Base-by-base conservation (phyloP, 2,797 vertebrate species). In the Acanthurus tractus region DNA sequence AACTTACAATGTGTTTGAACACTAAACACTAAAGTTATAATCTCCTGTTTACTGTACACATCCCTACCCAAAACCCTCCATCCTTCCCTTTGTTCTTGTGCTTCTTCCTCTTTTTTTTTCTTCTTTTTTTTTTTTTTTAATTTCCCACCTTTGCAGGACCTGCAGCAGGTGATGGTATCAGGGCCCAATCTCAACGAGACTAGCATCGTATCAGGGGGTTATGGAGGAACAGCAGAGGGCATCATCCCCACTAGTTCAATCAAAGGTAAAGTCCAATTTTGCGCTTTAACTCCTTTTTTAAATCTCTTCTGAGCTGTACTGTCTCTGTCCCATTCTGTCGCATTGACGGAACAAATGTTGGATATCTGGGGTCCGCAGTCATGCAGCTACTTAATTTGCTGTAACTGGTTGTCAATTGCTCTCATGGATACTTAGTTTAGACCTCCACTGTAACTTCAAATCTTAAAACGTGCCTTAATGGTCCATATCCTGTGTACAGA, bases 131-230 rank as follows among this genome's bases (percentile, higher is more conserved):
- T 59, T 14, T 8, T 14, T 57, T 65, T 66, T 8, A n/a, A 8
- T 72, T 18, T 34, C 20, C 34, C 14, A 18, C 18, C 63, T 0
- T 61, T 78, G 4, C 86, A 99, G 97, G 97, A 99, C 89, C 93
- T 99, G 63, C 98, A 98, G 93, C 98, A 99, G 91, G 97, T 99
- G 90, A 99, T 99, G 98, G 98, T 98, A 50, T 99, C 98, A 0
- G 98, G 97, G 61, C 98, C 97, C 72, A 98, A 99, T 89, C 96
- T 99, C 57, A 99, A 99, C 0, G 98, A 99, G 94, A 99, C 97
- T 50, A 99, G 96, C 94, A 97, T 99, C 0, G 98, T 99, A 18
- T 99, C 98, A 0, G 98, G 97, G 0, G 98, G 98, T 72, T 99
- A 99, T 2, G 97, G 97, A 48, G 97, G 98, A 86, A 96, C 97